phyloP scores from a whole-genome alignment of 2,113 vertebrate species.

The Boleophthalmus pectinirostris region DNA sequence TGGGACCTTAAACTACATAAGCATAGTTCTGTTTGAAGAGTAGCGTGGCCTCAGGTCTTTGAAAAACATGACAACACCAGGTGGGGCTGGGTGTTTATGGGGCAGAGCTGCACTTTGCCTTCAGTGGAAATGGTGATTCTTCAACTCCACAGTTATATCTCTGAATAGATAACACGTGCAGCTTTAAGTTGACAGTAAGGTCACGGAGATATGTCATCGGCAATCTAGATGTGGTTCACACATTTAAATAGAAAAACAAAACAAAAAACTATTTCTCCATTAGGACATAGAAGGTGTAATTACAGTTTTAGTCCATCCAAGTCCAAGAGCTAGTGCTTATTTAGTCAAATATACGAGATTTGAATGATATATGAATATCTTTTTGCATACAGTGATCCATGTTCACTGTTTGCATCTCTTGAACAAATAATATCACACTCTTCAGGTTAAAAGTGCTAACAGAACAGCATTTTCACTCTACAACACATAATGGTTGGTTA shows the following conservation, averaged over 20 bases:
- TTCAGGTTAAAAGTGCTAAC: background rate
- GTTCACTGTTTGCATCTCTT: background rate
- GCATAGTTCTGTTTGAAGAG: background rate
- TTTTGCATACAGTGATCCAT: background rate
- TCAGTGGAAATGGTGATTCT: constrained; percentile 58
- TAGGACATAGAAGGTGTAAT: background rate
- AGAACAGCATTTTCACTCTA: too few species aligned
- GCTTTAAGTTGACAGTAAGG: background rate
- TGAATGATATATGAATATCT: background rate
- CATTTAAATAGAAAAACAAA: too few species aligned
- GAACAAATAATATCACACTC: background rate
- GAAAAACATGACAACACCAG: constrained; percentile 60
- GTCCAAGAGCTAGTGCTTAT: background rate
- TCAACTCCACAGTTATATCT: constrained; percentile 36
- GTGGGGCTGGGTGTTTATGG: constrained; percentile 62
- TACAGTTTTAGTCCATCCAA: background rate
- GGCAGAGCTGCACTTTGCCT: constrained; percentile 46
- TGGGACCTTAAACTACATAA: background rate
- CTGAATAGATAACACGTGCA: constrained; percentile 1
- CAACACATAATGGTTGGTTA: too few species aligned
- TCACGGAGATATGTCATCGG: constrained; percentile 8
- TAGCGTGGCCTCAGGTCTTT: constrained; percentile 28
- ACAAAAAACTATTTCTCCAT: too few species aligned
- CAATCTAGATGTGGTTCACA: background rate
- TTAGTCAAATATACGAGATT: background rate